Evolutionary conservation across 2,888 invertebrate species (phyloP), one percentile per base, ranked within the genome.

Genomic region (Troides helena): DNA sequence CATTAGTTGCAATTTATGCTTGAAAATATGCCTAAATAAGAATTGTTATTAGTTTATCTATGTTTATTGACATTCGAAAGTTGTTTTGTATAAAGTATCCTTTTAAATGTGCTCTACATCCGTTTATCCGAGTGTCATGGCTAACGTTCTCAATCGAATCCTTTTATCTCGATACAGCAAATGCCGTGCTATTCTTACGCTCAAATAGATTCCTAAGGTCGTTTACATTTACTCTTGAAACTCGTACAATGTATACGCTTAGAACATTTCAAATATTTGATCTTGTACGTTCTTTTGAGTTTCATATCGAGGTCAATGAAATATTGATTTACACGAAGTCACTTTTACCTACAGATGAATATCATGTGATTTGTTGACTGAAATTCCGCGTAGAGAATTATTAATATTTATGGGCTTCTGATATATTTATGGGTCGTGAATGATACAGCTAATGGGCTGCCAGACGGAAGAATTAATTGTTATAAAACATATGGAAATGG

Each of bases 101-200:
- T 14, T 50, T 18, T 57, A 57, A 65, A 12, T 57, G 62, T 64
- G 50, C 65, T 36, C 62, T 61, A 59, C 62, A 58, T 50, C 56
- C 30, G 39, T 50, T 23, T 66, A 62, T 62, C 62, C 62, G 69
- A 57, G 62, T 59, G 53, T 36, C 69, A 62, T 66, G 69, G 69
- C 50, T 70, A 65, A 66, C 61, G 25, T 58, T 62, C 17, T 30
- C 50, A 62, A 62, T 62, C 46, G 50, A 70, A 66, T 36, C 53
- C 50, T 30, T 66, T 64, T 66, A 66, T 70, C 69, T 62, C 30
- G 62, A 62, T 66, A 59, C 62, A 57, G 66, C 53, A 70, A 70
- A 70, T 66, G 59, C 62, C 66, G 69, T 62, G 69, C 69, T 62
- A 69, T 62, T 62, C 59, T 56, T 69, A 65, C 66, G 58, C 62